Conservation (phyloP, 92 coral and sea anemone genomes). For the Nematostella vectensis region DNA sequence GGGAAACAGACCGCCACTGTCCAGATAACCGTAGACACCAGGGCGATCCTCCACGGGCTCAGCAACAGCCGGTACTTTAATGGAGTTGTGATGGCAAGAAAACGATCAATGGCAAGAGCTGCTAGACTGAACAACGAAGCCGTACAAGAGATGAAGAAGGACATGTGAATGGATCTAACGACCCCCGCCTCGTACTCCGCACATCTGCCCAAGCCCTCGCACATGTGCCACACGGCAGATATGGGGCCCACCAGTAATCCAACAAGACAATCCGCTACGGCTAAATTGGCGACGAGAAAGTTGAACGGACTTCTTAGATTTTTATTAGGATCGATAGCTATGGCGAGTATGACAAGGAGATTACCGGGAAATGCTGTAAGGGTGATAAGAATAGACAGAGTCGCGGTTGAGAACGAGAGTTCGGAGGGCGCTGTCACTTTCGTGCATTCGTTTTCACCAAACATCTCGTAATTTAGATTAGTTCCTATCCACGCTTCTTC, state of each 20-base stretch:
- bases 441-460: conserved; percentile 35
- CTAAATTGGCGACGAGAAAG: conserved; percentile 65
- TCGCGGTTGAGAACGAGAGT: conserved; percentile 63
- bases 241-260: conserved; percentile 76
- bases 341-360: conserved; percentile 68
- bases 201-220: conserved; percentile 69
- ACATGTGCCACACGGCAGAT: conserved; percentile 54
- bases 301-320: conserved; percentile 75
- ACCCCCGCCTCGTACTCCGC: conserved; percentile 11
- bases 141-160: conserved; percentile 70
- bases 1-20: conserved; percentile 37
- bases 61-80: conserved; percentile 17
- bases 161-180: conserved; percentile 41
- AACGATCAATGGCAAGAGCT: conserved; percentile 65
- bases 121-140: conserved; percentile 73
- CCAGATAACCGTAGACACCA: conserved; percentile 47
- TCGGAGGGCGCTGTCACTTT: conserved; percentile 40
- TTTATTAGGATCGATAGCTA: conserved; percentile 60
- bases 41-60: conserved; percentile 20
- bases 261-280: conserved; percentile 76
- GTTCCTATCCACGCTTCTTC: too few species aligned
- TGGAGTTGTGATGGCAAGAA: not conserved
- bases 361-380: conserved; percentile 71
- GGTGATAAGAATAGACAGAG: conserved; percentile 42
- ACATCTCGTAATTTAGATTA: conserved; percentile 6